Evolutionary conservation across 2,113 vertebrate genomes (phyloP).

Genomic region (Varanus salvator): DNA sequence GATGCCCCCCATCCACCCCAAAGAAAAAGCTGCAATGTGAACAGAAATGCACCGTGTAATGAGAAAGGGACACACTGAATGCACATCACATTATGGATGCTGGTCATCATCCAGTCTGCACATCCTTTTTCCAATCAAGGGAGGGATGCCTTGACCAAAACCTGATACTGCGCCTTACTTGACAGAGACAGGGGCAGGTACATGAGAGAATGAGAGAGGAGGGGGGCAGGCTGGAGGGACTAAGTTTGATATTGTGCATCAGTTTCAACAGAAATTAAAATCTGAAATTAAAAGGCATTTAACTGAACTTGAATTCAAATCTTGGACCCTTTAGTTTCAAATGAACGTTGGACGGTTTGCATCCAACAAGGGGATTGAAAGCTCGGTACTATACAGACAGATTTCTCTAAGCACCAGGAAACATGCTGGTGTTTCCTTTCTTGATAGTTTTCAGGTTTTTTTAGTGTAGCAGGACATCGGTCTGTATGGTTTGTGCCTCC

Average conservation of each 20-base stretch:
- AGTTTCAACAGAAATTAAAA: neutral
- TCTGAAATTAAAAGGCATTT: constrained; percentile 8
- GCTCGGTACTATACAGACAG: neutral
- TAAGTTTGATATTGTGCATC: neutral
- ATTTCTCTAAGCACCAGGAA: constrained; percentile 9
- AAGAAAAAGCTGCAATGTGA: neutral
- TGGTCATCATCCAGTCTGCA: neutral
- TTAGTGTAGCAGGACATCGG: neutral
- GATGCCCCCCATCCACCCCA: constrained; percentile 2
- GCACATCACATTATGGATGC: neutral
- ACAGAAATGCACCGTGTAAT: neutral
- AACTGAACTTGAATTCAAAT: constrained; percentile 10
- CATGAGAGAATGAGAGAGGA: neutral
- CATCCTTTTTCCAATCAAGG: neutral
- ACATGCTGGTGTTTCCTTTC: constrained; percentile 34
- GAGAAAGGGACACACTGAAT: neutral
- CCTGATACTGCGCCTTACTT: neutral
- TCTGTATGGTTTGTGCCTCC: neutral
- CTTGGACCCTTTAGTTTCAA: constrained; percentile 29
- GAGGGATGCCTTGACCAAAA: neutral
- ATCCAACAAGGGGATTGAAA: neutral
- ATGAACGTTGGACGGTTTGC: constrained; percentile 10
- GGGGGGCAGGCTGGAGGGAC: neutral
- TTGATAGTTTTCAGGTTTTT: constrained; percentile 1
- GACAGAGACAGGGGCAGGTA: neutral